phyloP scores from a whole-genome alignment of 2,113 vertebrate genomes.

The Esox niger region DNA sequence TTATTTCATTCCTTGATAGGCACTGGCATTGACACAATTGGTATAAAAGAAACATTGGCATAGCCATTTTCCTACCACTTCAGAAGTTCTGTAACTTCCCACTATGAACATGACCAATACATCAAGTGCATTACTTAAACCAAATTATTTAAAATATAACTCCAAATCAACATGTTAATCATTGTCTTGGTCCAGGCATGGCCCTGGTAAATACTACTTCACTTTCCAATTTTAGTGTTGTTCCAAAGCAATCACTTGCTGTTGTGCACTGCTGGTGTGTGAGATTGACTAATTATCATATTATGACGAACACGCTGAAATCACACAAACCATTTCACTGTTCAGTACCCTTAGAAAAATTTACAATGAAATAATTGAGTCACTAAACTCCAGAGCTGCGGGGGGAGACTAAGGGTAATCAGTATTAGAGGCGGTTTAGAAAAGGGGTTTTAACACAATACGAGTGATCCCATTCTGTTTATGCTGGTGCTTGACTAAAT shows the following conservation, averaged over 20 bases:
- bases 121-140: not conserved
- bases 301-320: not conserved
- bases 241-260: not conserved
- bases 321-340: not conserved
- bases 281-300: not conserved
- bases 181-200: not conserved
- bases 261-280: too few species aligned
- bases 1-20: constrained; percentile 39
- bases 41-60: constrained; percentile 28
- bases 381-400: not conserved
- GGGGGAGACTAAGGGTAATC: not conserved
- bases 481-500: constrained; percentile 8
- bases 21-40: constrained; percentile 40
- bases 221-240: not conserved
- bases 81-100: constrained; percentile 10
- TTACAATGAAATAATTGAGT: not conserved
- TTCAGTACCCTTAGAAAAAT: not conserved
- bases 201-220: not conserved
- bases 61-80: constrained; percentile 14
- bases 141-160: not conserved
- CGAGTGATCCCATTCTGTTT: constrained; percentile 11
- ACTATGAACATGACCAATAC: constrained; percentile 20
- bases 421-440: not conserved
- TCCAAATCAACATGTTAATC: not conserved
- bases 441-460: not conserved